These are phyloP conservation scores for Sparidentex hasta DNA, from an alignment of 2,797 vertebrate genomes.

Conservation along the genomic window DNA sequence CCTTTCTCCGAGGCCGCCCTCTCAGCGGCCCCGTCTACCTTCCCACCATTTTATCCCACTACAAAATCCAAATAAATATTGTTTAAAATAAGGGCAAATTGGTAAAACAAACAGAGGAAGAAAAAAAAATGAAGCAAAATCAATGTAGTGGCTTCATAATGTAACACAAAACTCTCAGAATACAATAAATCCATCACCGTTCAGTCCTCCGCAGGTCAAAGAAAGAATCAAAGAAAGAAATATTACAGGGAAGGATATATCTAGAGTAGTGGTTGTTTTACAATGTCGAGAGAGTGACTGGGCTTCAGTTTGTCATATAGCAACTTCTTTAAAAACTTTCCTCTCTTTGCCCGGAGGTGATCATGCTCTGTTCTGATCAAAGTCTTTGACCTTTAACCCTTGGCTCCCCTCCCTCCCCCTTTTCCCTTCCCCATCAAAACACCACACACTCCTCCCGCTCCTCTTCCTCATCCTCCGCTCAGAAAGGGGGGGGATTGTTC, in stretches of 20 bases:
- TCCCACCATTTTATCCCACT: conserved; percentile 57
- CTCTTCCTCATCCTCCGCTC: conserved; percentile 10
- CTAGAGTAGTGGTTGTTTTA: conserved; percentile 82
- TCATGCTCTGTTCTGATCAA: conserved; percentile 77
- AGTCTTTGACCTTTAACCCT: conserved; percentile 78
- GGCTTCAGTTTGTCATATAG: conserved; percentile 58
- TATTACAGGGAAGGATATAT: conserved; percentile 62
- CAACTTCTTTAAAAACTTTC: conserved; percentile 41
- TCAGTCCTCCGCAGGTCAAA: conserved; percentile 77
- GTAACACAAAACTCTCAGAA: conserved; percentile 72
- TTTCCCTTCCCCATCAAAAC: background rate
- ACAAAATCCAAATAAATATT: conserved; percentile 78
- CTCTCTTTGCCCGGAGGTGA: conserved; percentile 51
- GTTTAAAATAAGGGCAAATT: conserved; percentile 70
- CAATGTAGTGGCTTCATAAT: conserved; percentile 74
- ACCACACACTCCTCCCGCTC: conserved; percentile 34
- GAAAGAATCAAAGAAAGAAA: conserved; percentile 66
- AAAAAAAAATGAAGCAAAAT: conserved; percentile 61
- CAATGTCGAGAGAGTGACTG: conserved; percentile 71
- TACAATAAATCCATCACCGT: conserved; percentile 60
- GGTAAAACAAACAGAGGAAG: conserved; percentile 56
- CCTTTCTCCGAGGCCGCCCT: conserved; percentile 44
- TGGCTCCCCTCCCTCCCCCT: conserved; percentile 37
- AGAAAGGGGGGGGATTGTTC: conserved; percentile 65
- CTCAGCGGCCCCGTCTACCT: conserved; percentile 52